These are phyloP conservation scores for Agrotis puta DNA, from an alignment of 2,888 invertebrate genomes.

Conservation along the genomic window DNA sequence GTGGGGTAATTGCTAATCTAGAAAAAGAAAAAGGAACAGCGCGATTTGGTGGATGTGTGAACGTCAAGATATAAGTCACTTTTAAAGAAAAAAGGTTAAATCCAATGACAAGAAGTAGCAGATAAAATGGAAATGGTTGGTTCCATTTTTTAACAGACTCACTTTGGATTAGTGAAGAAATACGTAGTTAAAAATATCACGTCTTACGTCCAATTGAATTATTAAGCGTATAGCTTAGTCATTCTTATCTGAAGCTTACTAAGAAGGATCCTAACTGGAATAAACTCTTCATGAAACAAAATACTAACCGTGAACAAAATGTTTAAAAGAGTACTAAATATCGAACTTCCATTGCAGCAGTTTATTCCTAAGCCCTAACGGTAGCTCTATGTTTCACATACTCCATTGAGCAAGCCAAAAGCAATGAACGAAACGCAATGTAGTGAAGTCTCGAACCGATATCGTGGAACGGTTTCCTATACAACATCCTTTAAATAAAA, in stretches of 20 bases:
- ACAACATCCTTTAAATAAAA: conserved; percentile 54
- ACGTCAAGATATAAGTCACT: not conserved
- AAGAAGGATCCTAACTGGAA: not conserved
- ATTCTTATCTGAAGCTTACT: not conserved
- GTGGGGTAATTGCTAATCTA: too few species aligned
- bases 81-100: not conserved
- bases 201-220: too few species aligned
- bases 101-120: not conserved
- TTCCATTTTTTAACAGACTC: too few species aligned
- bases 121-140: not conserved
- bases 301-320: not conserved
- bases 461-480: conserved; percentile 37
- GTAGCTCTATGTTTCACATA: conserved; percentile 50
- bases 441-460: conserved; percentile 50
- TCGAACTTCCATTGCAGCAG: conserved; percentile 40
- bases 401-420: conserved; percentile 59
- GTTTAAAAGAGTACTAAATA: conserved; percentile 36
- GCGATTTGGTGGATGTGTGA: not conserved
- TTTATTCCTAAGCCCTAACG: conserved; percentile 48
- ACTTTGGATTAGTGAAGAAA: accelerated
- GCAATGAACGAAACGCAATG: conserved; percentile 61
- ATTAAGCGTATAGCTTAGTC: not conserved
- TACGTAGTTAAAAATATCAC: too few species aligned
- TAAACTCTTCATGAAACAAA: not conserved
- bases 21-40: too few species aligned